Evolutionary conservation across 2,888 invertebrate genomes (phyloP).

Genomic region (Zonitis immaculata): DNA sequence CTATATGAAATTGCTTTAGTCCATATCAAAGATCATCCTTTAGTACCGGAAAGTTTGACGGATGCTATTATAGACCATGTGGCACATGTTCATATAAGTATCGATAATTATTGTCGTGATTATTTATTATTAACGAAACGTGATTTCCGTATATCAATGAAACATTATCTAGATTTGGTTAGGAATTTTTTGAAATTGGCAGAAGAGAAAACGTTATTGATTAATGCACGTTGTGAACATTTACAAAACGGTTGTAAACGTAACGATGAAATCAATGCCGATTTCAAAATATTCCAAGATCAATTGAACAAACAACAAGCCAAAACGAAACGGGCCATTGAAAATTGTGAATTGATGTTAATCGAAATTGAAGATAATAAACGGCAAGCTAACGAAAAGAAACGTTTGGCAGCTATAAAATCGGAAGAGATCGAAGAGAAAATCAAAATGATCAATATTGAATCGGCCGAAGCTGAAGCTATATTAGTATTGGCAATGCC

Average conservation of each 20-base stretch:
- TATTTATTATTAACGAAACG: conserved; percentile 69
- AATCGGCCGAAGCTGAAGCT: conserved; percentile 80
- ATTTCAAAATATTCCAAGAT: conserved; percentile 72
- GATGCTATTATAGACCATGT: conserved; percentile 75
- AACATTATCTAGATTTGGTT: conserved; percentile 86
- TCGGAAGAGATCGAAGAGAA: conserved; percentile 79
- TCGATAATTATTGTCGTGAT: conserved; percentile 67
- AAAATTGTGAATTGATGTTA: conserved; percentile 73
- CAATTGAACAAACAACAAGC: conserved; percentile 78
- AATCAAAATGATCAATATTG: conserved; percentile 70
- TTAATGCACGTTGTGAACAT: conserved; percentile 63
- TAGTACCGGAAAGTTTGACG: conserved; percentile 47
- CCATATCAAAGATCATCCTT: conserved; percentile 64
- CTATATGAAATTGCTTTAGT: conserved; percentile 81
- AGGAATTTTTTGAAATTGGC: conserved; percentile 71
- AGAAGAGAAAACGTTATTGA: conserved; percentile 63
- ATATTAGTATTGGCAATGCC: conserved; percentile 78
- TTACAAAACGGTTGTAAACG: conserved; percentile 69
- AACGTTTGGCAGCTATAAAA: conserved; percentile 72
- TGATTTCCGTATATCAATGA: conserved; percentile 86
- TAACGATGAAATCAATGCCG: conserved; percentile 81
- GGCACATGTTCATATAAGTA: conserved; percentile 77
- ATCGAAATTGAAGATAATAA: conserved; percentile 71
- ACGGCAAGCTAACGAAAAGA: conserved; percentile 68
- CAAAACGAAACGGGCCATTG: conserved; percentile 75